A percentile compares a stretch with the other conserved stretches of the same genome.
Evolutionary conservation across 2,888 invertebrate genomes (phyloP).

Genomic region (Anoplius nigerrimus): DNA sequence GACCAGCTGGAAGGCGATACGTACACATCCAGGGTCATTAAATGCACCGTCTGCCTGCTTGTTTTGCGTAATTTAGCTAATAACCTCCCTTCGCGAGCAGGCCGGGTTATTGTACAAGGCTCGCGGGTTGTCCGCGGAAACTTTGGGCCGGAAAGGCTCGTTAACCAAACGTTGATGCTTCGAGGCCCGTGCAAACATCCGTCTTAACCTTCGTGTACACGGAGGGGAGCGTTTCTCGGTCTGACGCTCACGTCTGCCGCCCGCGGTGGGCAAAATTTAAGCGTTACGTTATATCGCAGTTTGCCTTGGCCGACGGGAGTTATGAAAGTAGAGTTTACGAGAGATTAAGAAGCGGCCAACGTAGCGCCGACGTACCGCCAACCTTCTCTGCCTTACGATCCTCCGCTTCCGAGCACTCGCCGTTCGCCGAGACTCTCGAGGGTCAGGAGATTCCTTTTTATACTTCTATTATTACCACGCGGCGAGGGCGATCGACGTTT

Average conservation of each 20-base stretch:
- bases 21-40: conserved; percentile 26
- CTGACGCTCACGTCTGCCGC: conserved; percentile 13
- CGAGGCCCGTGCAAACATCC: conserved; percentile 22
- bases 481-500: no score
- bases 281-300: conserved; percentile 29
- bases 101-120: background rate
- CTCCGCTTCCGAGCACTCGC: background rate
- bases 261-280: conserved; percentile 25
- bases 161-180: conserved; percentile 23
- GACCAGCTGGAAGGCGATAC: conserved; percentile 21
- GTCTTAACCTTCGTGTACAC: conserved; percentile 11
- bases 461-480: background rate
- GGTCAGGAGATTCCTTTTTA: background rate
- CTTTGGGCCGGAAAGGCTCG: conserved; percentile 20
- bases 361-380: background rate
- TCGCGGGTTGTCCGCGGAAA: conserved; percentile 12
- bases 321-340: conserved; percentile 3
- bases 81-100: conserved; percentile 19
- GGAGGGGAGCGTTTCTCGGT: conserved; percentile 15
- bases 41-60: conserved; percentile 29
- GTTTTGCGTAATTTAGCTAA: conserved; percentile 40
- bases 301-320: conserved; percentile 9
- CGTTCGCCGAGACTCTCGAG: background rate
- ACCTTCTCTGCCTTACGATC: background rate
- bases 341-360: conserved; percentile 2